Percentiles rank a stretch among this genome's conserved stretches.
phyloP scores from a whole-genome alignment of 2,797 vertebrate genomes.

The Anas bahamensis region DNA sequence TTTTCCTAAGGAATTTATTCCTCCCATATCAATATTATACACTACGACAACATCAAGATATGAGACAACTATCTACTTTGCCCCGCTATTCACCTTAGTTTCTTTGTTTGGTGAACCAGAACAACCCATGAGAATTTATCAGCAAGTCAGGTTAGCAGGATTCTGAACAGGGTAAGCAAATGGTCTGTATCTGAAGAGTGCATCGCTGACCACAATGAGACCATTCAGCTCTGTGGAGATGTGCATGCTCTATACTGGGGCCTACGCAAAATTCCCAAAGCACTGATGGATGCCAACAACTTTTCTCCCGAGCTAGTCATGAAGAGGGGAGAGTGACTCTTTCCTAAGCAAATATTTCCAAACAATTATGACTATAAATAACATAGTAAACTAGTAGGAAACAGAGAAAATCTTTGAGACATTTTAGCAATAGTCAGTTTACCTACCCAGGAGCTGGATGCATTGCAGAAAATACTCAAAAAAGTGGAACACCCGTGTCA shows the following conservation, averaged over 20 bases:
- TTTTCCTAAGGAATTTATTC: not conserved
- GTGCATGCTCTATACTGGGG: fast-evolving
- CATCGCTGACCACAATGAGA: not conserved
- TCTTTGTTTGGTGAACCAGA: not conserved
- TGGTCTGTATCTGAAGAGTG: too few relatives aligned
- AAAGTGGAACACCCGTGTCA: fast-evolving
- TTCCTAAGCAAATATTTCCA: not conserved
- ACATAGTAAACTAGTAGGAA: not conserved
- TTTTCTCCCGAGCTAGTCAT: not conserved
- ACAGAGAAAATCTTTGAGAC: not conserved
- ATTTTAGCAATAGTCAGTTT: not conserved
- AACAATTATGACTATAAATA: not conserved
- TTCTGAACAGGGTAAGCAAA: not conserved
- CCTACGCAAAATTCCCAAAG: not conserved
- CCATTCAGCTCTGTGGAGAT: not conserved
- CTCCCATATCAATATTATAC: not conserved
- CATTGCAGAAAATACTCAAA: not conserved
- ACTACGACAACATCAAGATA: not conserved
- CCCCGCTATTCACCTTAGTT: not conserved
- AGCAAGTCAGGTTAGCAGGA: not conserved
- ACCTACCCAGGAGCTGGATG: not conserved
- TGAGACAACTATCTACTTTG: not conserved
- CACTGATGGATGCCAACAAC: not conserved
- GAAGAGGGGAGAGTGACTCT: not conserved
- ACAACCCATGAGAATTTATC: not conserved